These are phyloP conservation scores for Pangasius krempfi DNA, from an alignment of 2,797 vertebrate genomes.

Conservation along the genomic window DNA sequence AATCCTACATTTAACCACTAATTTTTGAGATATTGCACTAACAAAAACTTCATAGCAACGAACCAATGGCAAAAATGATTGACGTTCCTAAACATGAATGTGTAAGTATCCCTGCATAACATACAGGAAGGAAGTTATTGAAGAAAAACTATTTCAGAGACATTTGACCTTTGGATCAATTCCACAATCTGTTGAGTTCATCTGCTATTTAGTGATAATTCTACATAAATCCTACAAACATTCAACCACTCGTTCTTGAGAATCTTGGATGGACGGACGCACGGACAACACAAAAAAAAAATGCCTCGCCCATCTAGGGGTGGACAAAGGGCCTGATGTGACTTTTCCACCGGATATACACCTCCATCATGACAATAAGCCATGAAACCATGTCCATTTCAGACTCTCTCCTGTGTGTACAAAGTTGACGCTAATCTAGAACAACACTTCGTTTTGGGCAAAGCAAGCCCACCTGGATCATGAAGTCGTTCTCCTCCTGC, in stretches of 20 bases:
- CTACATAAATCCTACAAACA: neutral
- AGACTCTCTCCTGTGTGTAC: neutral
- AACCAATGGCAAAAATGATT: neutral
- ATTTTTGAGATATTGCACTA: neutral
- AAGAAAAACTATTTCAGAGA: neutral
- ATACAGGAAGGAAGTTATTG: neutral
- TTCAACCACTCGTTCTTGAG: neutral
- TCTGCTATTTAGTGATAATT: neutral
- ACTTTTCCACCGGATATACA: neutral
- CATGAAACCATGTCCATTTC: neutral
- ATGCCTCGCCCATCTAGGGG: neutral
- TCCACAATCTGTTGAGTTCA: neutral
- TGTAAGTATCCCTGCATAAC: neutral
- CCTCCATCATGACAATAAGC: neutral
- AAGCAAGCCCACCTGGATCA: constrained; percentile 88
- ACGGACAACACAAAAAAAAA: neutral
- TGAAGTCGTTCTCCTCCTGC: constrained; percentile 97
- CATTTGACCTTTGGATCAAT: neutral
- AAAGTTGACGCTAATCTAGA: neutral
- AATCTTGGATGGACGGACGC: neutral
- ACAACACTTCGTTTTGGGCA: constrained; percentile 1
- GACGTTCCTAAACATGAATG: neutral
- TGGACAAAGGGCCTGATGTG: neutral
- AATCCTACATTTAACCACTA: neutral
- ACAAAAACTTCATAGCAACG: neutral